A percentile compares a stretch with the other conserved stretches of the same genome.
Conservation (phyloP, 2,888 invertebrate genomes). For the Epsilonema sp. region DNA sequence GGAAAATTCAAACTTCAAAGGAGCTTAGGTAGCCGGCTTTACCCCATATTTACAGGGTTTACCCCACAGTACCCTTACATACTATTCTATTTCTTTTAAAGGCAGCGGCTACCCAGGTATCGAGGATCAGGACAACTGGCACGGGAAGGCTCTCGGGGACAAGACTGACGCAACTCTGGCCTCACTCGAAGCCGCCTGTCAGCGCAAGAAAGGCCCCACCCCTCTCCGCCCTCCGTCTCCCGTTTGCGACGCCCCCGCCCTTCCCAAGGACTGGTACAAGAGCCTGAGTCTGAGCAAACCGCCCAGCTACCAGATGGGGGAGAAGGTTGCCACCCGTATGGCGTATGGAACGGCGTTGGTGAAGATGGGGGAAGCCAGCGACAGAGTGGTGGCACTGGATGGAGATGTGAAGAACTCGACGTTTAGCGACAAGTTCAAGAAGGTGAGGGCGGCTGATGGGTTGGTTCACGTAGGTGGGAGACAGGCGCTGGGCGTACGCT, state of each 20-base stretch:
- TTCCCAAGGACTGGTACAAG: no score
- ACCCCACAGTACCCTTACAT: no score
- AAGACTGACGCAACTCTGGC: slow-evolving; percentile 46
- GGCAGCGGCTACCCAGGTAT: no score
- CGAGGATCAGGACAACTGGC: slow-evolving; percentile 86
- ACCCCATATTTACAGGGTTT: no score
- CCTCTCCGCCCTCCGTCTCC: slow-evolving; percentile 17
- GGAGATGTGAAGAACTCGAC: slow-evolving; percentile 99
- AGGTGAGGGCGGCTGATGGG: slow-evolving; percentile 33
- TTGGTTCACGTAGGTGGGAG: background rate
- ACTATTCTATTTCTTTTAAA: no score
- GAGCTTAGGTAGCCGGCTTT: no score
- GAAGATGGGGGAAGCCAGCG: slow-evolving; percentile 50
- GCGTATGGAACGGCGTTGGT: slow-evolving; percentile 85
- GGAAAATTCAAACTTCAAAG: no score
- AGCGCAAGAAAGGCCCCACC: background rate
- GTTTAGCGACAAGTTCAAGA: slow-evolving; percentile 71
- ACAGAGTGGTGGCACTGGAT: slow-evolving; percentile 73
- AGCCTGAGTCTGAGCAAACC: slow-evolving; percentile 53
- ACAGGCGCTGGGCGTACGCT: no score
- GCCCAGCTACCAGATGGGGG: slow-evolving; percentile 51
- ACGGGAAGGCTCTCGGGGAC: slow-evolving; percentile 80
- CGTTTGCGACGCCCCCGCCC: slow-evolving; percentile 17
- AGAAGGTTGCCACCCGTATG: slow-evolving; percentile 58
- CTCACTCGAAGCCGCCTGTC: background rate